Conservation (phyloP, 2,113 vertebrate genomes). For the Peromyscus maniculatus region DNA sequence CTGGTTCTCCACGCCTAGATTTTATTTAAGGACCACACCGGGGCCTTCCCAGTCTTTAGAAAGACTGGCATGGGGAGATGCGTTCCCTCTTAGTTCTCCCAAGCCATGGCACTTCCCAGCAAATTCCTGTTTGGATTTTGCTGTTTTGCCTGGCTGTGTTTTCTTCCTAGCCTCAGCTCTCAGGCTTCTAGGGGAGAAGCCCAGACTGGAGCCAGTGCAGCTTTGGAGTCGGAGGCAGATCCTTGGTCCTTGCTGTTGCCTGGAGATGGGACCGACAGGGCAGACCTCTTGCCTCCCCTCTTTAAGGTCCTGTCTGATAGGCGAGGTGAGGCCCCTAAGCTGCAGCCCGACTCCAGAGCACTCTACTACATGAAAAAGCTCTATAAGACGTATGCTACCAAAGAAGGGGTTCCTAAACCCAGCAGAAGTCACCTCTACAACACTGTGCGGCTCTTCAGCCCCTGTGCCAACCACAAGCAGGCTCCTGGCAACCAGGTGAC, state of each 20-base stretch:
- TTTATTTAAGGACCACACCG: constrained; percentile 81
- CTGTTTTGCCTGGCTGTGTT: constrained; percentile 79
- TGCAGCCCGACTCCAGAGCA: constrained; percentile 90
- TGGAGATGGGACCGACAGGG: accelerated
- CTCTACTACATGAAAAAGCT: constrained; percentile 94
- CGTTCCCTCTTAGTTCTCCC: constrained; percentile 9
- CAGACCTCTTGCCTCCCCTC: constrained; percentile 87
- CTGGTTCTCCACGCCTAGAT: constrained; percentile 77
- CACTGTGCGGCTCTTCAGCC: constrained; percentile 94
- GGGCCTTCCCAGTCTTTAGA: neutral
- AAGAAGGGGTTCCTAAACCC: constrained; percentile 90
- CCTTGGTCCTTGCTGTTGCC: constrained; percentile 46
- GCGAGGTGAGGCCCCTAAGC: constrained; percentile 70
- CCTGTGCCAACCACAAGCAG: constrained; percentile 88
- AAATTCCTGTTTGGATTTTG: constrained; percentile 79
- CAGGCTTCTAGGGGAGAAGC: constrained; percentile 49
- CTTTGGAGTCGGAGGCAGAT: neutral
- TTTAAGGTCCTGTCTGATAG: constrained; percentile 90
- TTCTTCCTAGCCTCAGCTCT: constrained; percentile 65
- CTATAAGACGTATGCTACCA: constrained; percentile 91
- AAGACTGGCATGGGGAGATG: constrained; percentile 60
- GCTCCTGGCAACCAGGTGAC: constrained; percentile 80
- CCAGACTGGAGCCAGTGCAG: neutral
- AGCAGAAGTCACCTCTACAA: constrained; percentile 89
- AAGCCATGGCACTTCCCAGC: constrained; percentile 82